A percentile compares a stretch with the other conserved stretches of the same genome.
Conservation (phyloP, 2,113 vertebrate genomes). For the Pelmatolapia mariae region DNA sequence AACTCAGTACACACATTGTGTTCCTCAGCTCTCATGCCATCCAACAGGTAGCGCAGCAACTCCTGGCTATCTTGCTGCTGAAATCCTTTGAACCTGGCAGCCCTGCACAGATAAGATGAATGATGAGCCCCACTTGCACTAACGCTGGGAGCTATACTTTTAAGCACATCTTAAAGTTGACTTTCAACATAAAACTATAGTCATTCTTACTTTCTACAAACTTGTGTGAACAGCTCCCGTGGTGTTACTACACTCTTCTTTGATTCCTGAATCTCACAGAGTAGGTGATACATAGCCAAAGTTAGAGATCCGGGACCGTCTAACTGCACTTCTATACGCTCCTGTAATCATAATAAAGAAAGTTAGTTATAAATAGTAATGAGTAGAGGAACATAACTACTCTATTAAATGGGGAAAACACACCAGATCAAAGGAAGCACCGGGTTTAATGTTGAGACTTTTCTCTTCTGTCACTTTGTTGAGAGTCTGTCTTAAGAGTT, state of each 20-base stretch:
- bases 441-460: conserved; percentile 74
- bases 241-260: conserved; percentile 85
- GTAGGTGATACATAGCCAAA: conserved; percentile 85
- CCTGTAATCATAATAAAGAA: conserved; percentile 61
- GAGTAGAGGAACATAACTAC: neutral
- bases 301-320: conserved; percentile 86
- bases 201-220: conserved; percentile 93
- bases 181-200: neutral
- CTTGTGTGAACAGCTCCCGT: conserved; percentile 89
- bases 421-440: conserved; percentile 57
- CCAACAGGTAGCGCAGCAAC: conserved; percentile 89
- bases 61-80: conserved; percentile 99
- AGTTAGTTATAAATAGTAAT: neutral
- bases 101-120: conserved; percentile 65
- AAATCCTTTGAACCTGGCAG: conserved; percentile 91
- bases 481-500: conserved; percentile 79
- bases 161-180: neutral
- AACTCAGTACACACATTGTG: conserved; percentile 71
- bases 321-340: conserved; percentile 77
- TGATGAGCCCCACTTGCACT: neutral
- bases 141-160: neutral
- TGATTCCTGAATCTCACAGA: conserved; percentile 87
- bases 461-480: conserved; percentile 79
- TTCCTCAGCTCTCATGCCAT: conserved; percentile 94
- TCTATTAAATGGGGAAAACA: neutral